These are phyloP conservation scores for Uloborus plumipes DNA, from an alignment of 2,888 invertebrate species.

Conservation along the genomic window DNA sequence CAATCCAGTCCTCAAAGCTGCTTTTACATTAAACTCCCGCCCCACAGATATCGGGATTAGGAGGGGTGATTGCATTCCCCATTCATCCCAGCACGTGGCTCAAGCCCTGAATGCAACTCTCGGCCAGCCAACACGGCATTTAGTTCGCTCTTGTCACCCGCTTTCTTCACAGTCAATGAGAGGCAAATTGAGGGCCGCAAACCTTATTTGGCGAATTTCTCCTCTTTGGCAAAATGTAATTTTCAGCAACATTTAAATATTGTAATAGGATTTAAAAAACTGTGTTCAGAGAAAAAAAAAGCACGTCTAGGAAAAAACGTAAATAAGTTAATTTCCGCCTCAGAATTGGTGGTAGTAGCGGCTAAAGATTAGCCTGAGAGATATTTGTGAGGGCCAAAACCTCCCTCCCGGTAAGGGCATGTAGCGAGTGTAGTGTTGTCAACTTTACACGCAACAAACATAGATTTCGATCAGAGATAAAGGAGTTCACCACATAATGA, in stretches of 20 bases:
- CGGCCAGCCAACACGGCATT: slow-evolving; percentile 37
- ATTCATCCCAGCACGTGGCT: slow-evolving; percentile 33
- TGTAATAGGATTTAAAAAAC: too few species aligned
- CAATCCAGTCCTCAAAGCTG: background rate
- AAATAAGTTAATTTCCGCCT: too few species aligned
- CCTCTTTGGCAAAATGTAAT: background rate
- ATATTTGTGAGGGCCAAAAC: too few species aligned
- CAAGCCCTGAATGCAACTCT: slow-evolving; percentile 40
- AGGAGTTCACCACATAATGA: too few species aligned
- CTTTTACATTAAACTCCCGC: background rate
- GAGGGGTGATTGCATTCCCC: too few species aligned
- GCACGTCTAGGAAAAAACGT: too few species aligned
- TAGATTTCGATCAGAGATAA: too few species aligned
- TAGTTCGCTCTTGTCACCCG: slow-evolving; percentile 50
- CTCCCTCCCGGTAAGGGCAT: too few species aligned
- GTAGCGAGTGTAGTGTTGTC: too few species aligned
- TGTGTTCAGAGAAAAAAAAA: slow-evolving; percentile 12
- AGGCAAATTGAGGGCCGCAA: slow-evolving; percentile 50
- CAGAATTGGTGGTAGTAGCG: background rate
- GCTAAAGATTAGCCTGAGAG: too few species aligned
- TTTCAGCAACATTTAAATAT: too few species aligned
- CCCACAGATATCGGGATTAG: slow-evolving; percentile 5
- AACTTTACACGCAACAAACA: too few species aligned
- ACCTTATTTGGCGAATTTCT: slow-evolving; percentile 37
- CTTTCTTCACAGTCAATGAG: slow-evolving; percentile 44